phyloP scores from a whole-genome alignment of 2,888 invertebrate genomes.

The Bembecia ichneumoniformis region DNA sequence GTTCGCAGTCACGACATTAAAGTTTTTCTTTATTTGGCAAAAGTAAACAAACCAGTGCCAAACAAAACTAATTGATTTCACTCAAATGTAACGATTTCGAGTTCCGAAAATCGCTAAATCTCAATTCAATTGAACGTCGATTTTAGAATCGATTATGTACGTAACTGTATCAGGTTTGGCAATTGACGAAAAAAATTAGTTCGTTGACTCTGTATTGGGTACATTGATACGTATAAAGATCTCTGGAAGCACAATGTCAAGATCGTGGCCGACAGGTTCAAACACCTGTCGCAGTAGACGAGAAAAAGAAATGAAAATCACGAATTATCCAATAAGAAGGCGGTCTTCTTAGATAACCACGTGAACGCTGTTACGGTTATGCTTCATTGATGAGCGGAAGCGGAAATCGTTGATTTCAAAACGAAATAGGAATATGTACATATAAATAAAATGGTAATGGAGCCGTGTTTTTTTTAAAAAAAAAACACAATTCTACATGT shows the following conservation, averaged over 20 bases:
- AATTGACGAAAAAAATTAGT: constrained; percentile 28
- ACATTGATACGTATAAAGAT: constrained; percentile 24
- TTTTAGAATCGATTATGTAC: constrained; percentile 9
- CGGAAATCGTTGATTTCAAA: constrained; percentile 9
- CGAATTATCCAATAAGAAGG: constrained; percentile 67
- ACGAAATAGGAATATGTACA: too few species aligned
- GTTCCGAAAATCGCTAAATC: constrained; percentile 7
- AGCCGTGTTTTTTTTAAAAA: too few species aligned
- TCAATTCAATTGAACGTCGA: constrained; percentile 11
- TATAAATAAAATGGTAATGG: not conserved
- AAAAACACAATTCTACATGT: too few species aligned
- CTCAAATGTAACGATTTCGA: constrained; percentile 3
- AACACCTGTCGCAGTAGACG: constrained; percentile 47
- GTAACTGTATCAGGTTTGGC: constrained; percentile 25
- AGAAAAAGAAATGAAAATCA: constrained; percentile 56
- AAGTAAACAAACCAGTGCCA: not conserved
- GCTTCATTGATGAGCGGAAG: constrained; percentile 16
- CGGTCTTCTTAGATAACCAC: constrained; percentile 43
- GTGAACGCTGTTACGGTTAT: constrained; percentile 9
- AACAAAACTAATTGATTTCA: constrained; percentile 4
- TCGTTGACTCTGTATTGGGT: constrained; percentile 29
- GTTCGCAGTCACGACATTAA: not conserved
- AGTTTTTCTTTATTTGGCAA: not conserved
- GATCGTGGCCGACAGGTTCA: constrained; percentile 56
- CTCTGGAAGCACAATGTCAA: constrained; percentile 47